phyloP scores from a whole-genome alignment of 1,140 invertebrate genomes.

The Drosophila nikananu region DNA sequence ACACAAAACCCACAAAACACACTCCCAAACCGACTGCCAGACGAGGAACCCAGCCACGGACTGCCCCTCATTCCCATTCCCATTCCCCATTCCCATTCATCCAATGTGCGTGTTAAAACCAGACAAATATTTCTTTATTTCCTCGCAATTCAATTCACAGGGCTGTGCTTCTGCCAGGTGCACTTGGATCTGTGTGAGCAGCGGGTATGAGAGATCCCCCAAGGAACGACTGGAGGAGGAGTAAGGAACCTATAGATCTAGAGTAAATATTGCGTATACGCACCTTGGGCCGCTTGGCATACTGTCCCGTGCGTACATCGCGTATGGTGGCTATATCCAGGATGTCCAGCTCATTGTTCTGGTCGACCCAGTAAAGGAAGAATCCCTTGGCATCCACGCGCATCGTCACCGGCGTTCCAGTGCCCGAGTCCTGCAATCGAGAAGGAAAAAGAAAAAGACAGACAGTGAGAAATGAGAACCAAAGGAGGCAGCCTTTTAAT shows the following conservation, averaged over 20 bases:
- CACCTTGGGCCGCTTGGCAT: slow-evolving; percentile 95
- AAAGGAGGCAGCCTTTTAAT: slow-evolving; percentile 3
- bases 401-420: slow-evolving; percentile 94
- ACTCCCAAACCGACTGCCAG: slow-evolving; percentile 8
- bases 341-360: slow-evolving; percentile 97
- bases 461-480: slow-evolving; percentile 8
- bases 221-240: too few relatives aligned
- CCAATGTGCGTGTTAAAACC: slow-evolving; percentile 31
- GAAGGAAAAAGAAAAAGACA: background rate
- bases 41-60: background rate
- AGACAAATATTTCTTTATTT: slow-evolving; percentile 47
- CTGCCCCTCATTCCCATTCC: background rate
- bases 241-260: too few relatives aligned
- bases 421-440: slow-evolving; percentile 91
- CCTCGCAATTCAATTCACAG: slow-evolving; percentile 16
- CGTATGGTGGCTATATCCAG: slow-evolving; percentile 96
- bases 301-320: slow-evolving; percentile 95
- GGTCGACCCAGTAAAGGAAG: slow-evolving; percentile 96
- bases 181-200: slow-evolving; percentile 1
- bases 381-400: slow-evolving; percentile 96
- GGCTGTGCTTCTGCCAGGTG: background rate
- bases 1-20: slow-evolving; percentile 18
- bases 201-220: background rate
- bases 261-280: slow-evolving; percentile 46
- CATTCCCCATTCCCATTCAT: background rate